A percentile compares a stretch with the other conserved stretches of the same genome.
phyloP scores from a whole-genome alignment of 2,888 invertebrate species.

The Agrotis ipsilon region DNA sequence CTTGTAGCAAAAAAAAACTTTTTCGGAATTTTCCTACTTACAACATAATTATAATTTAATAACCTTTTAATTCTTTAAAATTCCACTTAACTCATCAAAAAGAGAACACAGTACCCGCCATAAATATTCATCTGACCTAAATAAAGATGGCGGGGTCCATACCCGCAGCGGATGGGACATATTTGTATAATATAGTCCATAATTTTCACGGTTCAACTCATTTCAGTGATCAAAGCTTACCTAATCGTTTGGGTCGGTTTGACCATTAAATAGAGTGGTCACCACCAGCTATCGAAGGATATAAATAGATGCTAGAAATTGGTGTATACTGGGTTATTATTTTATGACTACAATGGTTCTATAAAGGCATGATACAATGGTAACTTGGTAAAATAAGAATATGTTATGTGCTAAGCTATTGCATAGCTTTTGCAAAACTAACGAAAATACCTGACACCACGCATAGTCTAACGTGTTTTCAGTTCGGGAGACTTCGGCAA shows the following conservation, averaged over 20 bases:
- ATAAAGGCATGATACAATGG: too few species aligned
- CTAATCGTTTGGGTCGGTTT: constrained; percentile 70
- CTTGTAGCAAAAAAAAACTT: background rate
- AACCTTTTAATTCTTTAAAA: constrained; percentile 7
- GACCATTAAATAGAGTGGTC: constrained; percentile 59
- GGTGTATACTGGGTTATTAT: constrained; percentile 8
- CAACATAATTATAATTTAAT: background rate
- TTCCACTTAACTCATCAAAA: background rate
- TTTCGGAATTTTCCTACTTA: background rate
- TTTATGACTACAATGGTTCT: background rate
- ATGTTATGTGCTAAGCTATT: too few species aligned
- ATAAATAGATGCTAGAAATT: constrained; percentile 49
- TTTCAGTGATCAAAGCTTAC: constrained; percentile 74
- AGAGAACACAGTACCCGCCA: constrained; percentile 5
- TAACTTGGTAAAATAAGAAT: too few species aligned
- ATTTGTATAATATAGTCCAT: constrained; percentile 59
- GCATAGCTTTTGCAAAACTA: too few species aligned
- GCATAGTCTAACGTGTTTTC: too few species aligned
- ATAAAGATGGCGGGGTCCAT: constrained; percentile 40
- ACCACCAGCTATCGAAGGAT: constrained; percentile 12
- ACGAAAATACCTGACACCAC: too few species aligned
- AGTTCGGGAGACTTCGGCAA: too few species aligned
- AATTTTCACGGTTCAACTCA: constrained; percentile 69
- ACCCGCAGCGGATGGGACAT: constrained; percentile 51
- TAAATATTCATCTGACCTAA: constrained; percentile 59